Base-by-base conservation (phyloP, 2,113 vertebrate species). In the Cygnus buccinator region DNA sequence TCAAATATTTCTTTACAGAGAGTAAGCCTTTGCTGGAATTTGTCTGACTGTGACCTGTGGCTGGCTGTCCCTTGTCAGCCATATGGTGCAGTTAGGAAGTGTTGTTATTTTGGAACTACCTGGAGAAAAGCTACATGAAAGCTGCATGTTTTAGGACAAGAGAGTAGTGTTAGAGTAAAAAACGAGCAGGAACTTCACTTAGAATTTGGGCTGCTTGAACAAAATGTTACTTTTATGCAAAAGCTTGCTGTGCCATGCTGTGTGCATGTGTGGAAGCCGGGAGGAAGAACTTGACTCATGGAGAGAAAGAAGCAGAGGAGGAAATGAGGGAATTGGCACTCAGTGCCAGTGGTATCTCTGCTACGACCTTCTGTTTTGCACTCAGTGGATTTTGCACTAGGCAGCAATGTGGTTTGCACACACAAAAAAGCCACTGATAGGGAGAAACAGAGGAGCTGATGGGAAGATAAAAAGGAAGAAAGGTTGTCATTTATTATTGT, bases 61-160 rank as follows among this genome's bases (percentile, higher is more conserved):
- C 62, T 91, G 58, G 44, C 84, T 91, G 63, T 88, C 72, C 48
- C 72, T 92, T 74, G 44, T 89, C 44, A 91, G 65, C 80, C 90
- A 44, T 91, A 75, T 54, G 76, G 66, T 87, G 46, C 61, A 41
- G 77, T 75, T 84, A 78, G 31, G 39, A 78, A 66, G 8, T 65
- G 48, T 0, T 95, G 84, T 89, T 90, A 22, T 87, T 93, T 90
- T 76, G 86, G 28, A 94, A 70, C 55, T 89, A 67, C 91, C 84
- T 87, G 46, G 86, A 91, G 92, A 79, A 94, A 95, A 91, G 44
- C 80, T 87, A 57, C 62, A 81, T 63, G 43, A 77, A 94, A 92
- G 63, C 58, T 43, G 62, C 65, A 61, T 0, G 1, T 46, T 90
- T 95, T 54, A 66, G 71, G 57, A 93, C 63, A 81, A 87, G 33